These are phyloP conservation scores for Excalfactoria chinensis DNA, from an alignment of 2,113 vertebrate genomes.

Conservation along the genomic window DNA sequence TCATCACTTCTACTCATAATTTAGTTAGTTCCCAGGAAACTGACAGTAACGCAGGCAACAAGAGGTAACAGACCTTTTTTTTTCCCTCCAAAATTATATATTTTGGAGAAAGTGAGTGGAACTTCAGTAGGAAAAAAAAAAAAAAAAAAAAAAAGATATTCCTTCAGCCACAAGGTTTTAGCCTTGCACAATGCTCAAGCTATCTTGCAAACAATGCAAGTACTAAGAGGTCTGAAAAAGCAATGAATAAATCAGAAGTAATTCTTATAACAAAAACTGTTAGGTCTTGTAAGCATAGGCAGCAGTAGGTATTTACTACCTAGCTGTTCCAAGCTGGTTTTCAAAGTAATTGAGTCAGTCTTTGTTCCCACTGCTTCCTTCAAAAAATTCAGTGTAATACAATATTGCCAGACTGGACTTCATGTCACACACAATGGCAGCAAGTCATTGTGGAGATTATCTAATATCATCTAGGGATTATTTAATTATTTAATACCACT, in stretches of 20 bases:
- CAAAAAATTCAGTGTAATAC: neutral
- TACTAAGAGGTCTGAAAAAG: neutral
- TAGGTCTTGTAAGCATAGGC: neutral
- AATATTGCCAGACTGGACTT: neutral
- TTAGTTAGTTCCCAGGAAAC: neutral
- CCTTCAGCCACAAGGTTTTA: neutral
- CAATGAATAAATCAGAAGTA: neutral
- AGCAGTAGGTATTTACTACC: neutral
- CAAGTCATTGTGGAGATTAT: conserved; percentile 24
- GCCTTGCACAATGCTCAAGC: neutral
- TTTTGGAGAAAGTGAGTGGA: neutral
- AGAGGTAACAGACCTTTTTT: neutral
- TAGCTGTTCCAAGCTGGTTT: neutral
- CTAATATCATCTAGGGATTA: conserved; percentile 17
- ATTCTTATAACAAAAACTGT: neutral
- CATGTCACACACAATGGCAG: conserved; percentile 12
- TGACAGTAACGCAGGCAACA: neutral
- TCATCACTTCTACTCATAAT: neutral
- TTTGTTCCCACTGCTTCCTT: neutral
- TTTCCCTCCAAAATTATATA: neutral
- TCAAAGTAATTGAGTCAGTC: neutral
- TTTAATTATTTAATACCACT: conserved; percentile 58
- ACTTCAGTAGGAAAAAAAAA: neutral
- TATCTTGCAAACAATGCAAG: neutral
- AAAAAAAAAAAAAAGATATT: neutral